phyloP scores from a whole-genome alignment of 2,797 vertebrate genomes.

The Enteromius radiatus region DNA sequence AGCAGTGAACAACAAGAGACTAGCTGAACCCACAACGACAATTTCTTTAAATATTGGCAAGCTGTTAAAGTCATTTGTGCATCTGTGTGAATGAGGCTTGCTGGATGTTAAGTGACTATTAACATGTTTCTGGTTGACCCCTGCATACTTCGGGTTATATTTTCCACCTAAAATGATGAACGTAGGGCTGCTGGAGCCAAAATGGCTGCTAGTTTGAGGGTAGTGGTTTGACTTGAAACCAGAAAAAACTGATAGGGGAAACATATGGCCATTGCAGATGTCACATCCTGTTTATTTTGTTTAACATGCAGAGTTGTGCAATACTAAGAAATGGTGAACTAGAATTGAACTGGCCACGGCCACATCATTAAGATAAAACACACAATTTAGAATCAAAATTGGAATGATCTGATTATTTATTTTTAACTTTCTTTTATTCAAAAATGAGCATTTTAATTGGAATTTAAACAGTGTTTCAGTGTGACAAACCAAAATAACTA shows the following conservation, averaged over 20 bases:
- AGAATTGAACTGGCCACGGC: neutral
- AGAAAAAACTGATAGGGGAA: conserved; percentile 22
- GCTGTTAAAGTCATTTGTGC: conserved; percentile 43
- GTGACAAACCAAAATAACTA: no score
- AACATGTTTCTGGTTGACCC: conserved; percentile 26
- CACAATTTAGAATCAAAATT: neutral
- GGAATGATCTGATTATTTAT: no score
- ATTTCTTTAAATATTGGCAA: conserved; percentile 30
- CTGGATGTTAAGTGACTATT: conserved; percentile 31
- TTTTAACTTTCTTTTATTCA: no score
- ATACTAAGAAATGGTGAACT: neutral
- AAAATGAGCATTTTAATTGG: neutral
- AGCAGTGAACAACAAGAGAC: neutral
- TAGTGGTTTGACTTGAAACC: conserved; percentile 28
- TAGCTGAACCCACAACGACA: neutral
- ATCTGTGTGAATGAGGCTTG: neutral
- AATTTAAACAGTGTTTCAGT: neutral
- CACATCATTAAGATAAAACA: neutral
- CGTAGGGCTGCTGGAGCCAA: conserved; percentile 7
- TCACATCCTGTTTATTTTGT: conserved; percentile 26
- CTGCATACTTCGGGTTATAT: conserved; percentile 34
- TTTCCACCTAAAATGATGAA: conserved; percentile 43
- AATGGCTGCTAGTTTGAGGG: conserved; percentile 27
- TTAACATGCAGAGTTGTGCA: neutral
- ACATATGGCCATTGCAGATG: conserved; percentile 43